phyloP scores from a whole-genome alignment of 1,140 invertebrate genomes.

The Probaryconus sp. region DNA sequence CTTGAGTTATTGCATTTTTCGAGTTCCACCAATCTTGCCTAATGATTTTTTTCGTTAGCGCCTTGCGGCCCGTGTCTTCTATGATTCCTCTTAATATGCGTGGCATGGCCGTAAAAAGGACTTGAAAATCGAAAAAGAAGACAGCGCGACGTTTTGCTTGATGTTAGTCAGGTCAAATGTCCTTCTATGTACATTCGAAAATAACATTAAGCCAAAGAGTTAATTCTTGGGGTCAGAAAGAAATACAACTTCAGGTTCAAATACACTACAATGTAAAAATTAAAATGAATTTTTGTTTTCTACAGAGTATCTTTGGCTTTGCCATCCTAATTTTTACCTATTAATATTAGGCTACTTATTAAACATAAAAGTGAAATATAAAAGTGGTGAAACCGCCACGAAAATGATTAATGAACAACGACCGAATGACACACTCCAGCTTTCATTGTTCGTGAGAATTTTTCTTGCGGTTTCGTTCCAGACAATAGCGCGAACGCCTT shows the following conservation, averaged over 20 bases:
- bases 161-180: constrained; percentile 46
- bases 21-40: constrained; percentile 65
- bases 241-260: too few species aligned
- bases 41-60: constrained; percentile 69
- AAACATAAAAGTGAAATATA: too few species aligned
- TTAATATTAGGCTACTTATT: too few species aligned
- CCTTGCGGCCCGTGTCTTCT: constrained; percentile 40
- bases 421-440: constrained; percentile 73
- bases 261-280: too few species aligned
- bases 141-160: constrained; percentile 28
- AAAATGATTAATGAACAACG: constrained; percentile 76
- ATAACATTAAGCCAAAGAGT: constrained; percentile 9
- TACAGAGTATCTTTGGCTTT: too few species aligned
- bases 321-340: too few species aligned
- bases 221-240: too few species aligned
- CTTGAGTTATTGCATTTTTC: constrained; percentile 75
- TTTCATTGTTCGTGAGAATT: constrained; percentile 70
- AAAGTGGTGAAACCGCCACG: constrained; percentile 65
- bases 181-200: constrained; percentile 40
- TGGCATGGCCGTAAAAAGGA: constrained; percentile 51
- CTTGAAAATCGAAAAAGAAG: constrained; percentile 1
- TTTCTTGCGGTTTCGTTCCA: constrained; percentile 69
- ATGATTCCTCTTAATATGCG: constrained; percentile 53
- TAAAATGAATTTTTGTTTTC: too few species aligned
- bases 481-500: constrained; percentile 15